Evolutionary conservation across 2,888 invertebrate species (phyloP).

Genomic region (Deroplatys truncata): DNA sequence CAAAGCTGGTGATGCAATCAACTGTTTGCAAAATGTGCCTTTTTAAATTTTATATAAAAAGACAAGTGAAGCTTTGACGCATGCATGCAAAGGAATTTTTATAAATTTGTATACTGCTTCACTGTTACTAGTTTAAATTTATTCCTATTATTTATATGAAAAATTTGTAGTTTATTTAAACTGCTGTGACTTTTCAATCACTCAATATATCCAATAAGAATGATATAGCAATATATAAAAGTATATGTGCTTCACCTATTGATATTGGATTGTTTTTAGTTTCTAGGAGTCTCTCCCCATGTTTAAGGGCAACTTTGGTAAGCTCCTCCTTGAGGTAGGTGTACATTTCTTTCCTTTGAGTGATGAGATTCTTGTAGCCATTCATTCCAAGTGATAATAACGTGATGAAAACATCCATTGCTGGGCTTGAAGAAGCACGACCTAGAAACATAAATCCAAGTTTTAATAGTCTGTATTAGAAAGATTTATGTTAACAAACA

Average conservation of each 20-base stretch:
- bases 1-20: no score
- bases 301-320: constrained; percentile 50
- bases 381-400: constrained; percentile 62
- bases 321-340: constrained; percentile 57
- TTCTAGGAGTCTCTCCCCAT: constrained; percentile 56
- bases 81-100: no score
- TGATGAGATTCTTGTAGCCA: constrained; percentile 59
- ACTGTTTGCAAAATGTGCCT: no score
- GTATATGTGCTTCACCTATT: constrained; percentile 50
- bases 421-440: constrained; percentile 66
- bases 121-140: no score
- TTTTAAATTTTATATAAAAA: no score
- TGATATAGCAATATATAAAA: no score
- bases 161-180: no score
- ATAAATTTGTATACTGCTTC: no score
- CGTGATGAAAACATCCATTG: constrained; percentile 72
- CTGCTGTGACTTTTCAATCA: no score
- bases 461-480: background rate
- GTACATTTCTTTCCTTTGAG: constrained; percentile 57
- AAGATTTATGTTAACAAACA: background rate
- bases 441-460: constrained; percentile 44
- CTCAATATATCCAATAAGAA: no score
- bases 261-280: constrained; percentile 68
- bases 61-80: no score
- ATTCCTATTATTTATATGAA: no score